Percentiles rank a stretch among this genome's conserved stretches.
Conservation (phyloP, 2,797 vertebrate genomes). For the Capromys pilorides region DNA sequence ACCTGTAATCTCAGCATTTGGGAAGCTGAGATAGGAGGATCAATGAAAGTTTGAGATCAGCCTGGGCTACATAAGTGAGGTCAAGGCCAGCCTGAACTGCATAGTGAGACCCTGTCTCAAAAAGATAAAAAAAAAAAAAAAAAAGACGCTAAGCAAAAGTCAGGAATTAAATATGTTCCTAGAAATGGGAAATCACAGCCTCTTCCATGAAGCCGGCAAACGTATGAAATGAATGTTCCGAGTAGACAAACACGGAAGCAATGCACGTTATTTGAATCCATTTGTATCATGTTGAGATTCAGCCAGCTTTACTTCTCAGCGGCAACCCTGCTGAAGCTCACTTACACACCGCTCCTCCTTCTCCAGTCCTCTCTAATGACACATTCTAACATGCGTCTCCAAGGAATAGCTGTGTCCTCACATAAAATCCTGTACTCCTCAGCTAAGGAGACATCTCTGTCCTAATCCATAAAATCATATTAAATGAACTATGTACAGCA, state of each 20-base stretch:
- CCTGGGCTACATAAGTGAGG: no score
- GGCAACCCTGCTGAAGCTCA: slow-evolving; percentile 1
- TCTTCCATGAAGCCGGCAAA: slow-evolving; percentile 62
- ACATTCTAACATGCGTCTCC: slow-evolving; percentile 7
- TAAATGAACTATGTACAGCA: slow-evolving; percentile 64
- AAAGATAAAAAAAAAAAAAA: no score
- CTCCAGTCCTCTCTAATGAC: slow-evolving; percentile 23
- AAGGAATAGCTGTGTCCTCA: slow-evolving; percentile 51
- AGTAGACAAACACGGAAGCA: slow-evolving; percentile 67
- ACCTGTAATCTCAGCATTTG: no score
- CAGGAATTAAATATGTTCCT: slow-evolving; percentile 27
- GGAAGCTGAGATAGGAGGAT: no score
- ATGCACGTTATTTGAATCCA: slow-evolving; percentile 53
- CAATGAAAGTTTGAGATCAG: no score
- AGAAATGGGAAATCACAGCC: slow-evolving; percentile 54
- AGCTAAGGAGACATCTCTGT: slow-evolving; percentile 56
- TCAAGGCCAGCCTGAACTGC: no score
- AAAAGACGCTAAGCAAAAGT: no score
- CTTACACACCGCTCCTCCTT: slow-evolving; percentile 39
- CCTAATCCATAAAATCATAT: slow-evolving; percentile 70
- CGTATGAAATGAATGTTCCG: slow-evolving; percentile 61
- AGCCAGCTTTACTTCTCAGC: slow-evolving; percentile 62
- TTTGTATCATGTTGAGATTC: slow-evolving; percentile 58
- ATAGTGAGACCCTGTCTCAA: no score
- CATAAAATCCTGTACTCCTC: slow-evolving; percentile 55